Conservation (phyloP, 2,797 vertebrate species). For the Cossypha heuglini region DNA sequence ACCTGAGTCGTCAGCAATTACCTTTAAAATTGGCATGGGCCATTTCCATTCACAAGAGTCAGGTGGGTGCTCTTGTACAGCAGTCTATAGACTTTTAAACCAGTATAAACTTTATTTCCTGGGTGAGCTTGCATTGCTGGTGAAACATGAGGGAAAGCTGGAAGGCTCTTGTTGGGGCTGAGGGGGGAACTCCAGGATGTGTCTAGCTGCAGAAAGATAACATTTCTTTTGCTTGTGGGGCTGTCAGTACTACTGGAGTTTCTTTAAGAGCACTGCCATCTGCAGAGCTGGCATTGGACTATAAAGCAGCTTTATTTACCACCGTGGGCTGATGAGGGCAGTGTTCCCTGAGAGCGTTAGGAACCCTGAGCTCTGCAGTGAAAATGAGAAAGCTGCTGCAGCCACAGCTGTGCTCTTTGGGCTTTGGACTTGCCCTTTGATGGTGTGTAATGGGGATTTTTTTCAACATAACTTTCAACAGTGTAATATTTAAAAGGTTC, state of each 20-base stretch:
- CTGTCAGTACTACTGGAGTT: background rate
- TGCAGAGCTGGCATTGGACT: background rate
- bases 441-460: rapidly evolving
- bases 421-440: background rate
- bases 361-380: background rate
- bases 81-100: background rate
- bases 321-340: background rate
- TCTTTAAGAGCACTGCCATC: background rate
- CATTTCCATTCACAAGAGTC: constrained; percentile 98
- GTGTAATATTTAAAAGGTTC: background rate
- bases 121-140: background rate
- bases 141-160: background rate
- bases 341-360: background rate
- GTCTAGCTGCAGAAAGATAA: background rate
- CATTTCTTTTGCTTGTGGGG: background rate
- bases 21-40: constrained; percentile 97
- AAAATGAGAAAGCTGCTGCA: background rate
- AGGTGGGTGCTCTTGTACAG: constrained; percentile 74
- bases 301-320: background rate
- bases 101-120: background rate
- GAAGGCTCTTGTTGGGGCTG: background rate
- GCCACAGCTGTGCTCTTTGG: background rate
- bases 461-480: background rate
- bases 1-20: constrained; percentile 89
- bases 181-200: background rate